phyloP scores from a whole-genome alignment of 2,888 invertebrate genomes.

The Mesorhabditis belari region DNA sequence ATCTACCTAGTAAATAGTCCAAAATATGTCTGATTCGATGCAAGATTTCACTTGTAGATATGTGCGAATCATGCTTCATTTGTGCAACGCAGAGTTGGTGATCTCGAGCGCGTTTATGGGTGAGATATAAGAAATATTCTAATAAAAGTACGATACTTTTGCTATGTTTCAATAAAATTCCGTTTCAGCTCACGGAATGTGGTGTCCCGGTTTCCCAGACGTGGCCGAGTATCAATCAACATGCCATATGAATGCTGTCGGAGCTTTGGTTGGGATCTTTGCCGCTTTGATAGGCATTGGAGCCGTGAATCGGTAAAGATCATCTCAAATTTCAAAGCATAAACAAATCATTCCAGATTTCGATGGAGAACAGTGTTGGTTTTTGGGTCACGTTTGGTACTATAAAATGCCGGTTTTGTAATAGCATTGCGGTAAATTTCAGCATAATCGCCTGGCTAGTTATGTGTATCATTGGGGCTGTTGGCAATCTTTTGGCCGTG shows the following conservation, averaged over 20 bases:
- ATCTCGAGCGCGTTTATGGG: conserved; percentile 41
- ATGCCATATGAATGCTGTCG: conserved; percentile 50
- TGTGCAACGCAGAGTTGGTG: conserved; percentile 47
- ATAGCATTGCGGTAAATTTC: no score
- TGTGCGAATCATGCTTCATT: conserved; percentile 42
- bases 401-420: no score
- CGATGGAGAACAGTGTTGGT: conserved; percentile 47
- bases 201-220: conserved; percentile 28
- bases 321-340: background rate
- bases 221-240: conserved; percentile 47
- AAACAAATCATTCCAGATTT: conserved; percentile 18
- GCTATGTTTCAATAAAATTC: background rate
- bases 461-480: conserved; percentile 46
- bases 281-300: conserved; percentile 49
- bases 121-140: background rate
- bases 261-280: conserved; percentile 45
- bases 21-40: conserved; percentile 44
- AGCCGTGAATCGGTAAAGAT: conserved; percentile 39
- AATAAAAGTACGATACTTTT: background rate
- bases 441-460: conserved; percentile 49
- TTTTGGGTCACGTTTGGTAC: no score
- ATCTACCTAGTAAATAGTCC: conserved; percentile 29
- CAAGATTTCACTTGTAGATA: conserved; percentile 23
- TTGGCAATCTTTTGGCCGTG: conserved; percentile 46
- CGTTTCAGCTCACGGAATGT: conserved; percentile 17